Percentiles rank a stretch among this genome's conserved stretches.
Evolutionary conservation across 1,140 invertebrate species (phyloP).

Genomic region (Bradynema listronoti): DNA sequence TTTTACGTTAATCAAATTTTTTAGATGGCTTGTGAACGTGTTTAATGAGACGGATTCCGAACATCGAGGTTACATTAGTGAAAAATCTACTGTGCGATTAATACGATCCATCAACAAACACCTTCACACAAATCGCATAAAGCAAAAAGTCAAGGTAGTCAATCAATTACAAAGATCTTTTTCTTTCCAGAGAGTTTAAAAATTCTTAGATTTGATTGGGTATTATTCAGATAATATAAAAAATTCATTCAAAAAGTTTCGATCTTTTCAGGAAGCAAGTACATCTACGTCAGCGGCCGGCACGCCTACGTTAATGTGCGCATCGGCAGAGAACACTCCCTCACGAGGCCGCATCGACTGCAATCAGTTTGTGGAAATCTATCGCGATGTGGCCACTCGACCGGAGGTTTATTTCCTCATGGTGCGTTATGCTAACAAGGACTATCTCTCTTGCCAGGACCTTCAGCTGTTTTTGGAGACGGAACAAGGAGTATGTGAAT

Average conservation of each 20-base stretch:
- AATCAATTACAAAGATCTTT: constrained; percentile 12
- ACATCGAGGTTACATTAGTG: constrained; percentile 61
- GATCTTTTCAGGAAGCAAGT: constrained; percentile 26
- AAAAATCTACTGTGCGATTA: constrained; percentile 62
- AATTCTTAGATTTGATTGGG: no score
- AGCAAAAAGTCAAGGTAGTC: constrained; percentile 63
- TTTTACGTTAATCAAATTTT: constrained; percentile 4
- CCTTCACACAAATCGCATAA: constrained; percentile 61
- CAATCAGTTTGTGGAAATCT: constrained; percentile 64
- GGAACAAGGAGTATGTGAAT: constrained; percentile 64
- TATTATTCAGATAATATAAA: background rate
- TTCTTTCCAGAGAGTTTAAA: no score
- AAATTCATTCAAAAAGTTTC: background rate
- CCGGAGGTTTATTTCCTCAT: constrained; percentile 67
- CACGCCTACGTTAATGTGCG: no score
- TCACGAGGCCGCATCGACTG: constrained; percentile 62
- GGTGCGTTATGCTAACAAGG: constrained; percentile 67
- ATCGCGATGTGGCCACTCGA: constrained; percentile 65
- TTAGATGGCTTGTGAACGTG: constrained; percentile 62
- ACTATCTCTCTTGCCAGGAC: constrained; percentile 64
- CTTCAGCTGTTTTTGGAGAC: constrained; percentile 66
- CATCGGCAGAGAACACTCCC: no score
- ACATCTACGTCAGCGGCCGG: constrained; percentile 41
- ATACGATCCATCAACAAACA: constrained; percentile 63
- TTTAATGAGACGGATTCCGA: constrained; percentile 62